Percentiles rank a stretch among this genome's conserved stretches.
phyloP scores from a whole-genome alignment of 2,797 vertebrate species.

The Gymnodraco acuticeps region DNA sequence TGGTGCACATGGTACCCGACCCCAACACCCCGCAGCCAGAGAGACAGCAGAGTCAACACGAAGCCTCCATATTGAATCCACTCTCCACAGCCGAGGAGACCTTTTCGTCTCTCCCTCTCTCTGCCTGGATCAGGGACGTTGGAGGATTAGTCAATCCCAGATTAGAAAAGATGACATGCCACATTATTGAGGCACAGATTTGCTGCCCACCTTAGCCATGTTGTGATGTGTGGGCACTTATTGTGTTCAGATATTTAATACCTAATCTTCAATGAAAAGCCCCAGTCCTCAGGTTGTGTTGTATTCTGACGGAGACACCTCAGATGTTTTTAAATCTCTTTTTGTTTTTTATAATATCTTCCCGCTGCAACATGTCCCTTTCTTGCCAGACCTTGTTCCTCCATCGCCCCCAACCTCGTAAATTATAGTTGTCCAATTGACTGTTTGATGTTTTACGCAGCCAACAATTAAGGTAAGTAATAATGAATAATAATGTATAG shows the following conservation, averaged over 20 bases:
- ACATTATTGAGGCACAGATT: constrained; percentile 45
- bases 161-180: constrained; percentile 77
- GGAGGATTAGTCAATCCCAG: constrained; percentile 73
- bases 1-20: constrained; percentile 89
- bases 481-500: too few relatives aligned
- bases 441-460: background rate
- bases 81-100: constrained; percentile 13
- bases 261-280: constrained; percentile 20
- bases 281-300: background rate
- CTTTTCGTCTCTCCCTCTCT: constrained; percentile 26
- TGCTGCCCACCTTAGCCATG: constrained; percentile 37
- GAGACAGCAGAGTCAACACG: constrained; percentile 43
- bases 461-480: background rate
- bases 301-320: background rate
- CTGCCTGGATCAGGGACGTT: constrained; percentile 47
- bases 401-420: background rate
- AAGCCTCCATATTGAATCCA: constrained; percentile 33
- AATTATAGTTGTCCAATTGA: background rate
- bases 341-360: background rate
- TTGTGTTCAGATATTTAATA: constrained; percentile 29
- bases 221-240: constrained; percentile 46
- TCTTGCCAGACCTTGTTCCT: background rate
- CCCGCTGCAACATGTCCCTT: background rate
- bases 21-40: constrained; percentile 23
- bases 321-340: background rate